A percentile compares a stretch with the other conserved stretches of the same genome.
Conservation (phyloP, 23 tunicate species). For the Trididemnum nubilum region DNA sequence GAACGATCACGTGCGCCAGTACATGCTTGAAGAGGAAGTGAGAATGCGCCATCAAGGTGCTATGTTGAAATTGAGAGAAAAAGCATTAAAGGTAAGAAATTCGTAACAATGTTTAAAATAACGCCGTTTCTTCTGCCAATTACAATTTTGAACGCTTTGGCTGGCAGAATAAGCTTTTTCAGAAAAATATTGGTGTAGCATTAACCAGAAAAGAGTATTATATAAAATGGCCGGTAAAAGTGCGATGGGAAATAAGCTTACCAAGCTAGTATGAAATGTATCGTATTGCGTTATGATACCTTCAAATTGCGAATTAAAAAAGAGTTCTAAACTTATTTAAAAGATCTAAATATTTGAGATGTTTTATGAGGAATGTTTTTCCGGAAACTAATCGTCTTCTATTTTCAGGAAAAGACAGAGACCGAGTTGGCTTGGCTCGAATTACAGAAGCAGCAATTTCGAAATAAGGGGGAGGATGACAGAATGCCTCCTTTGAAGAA, state of each 20-base stretch:
- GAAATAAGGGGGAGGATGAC: conserved; percentile 84
- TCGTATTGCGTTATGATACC: too few relatives aligned
- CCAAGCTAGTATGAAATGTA: too few relatives aligned
- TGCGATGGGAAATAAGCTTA: too few relatives aligned
- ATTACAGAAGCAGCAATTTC: conserved; percentile 41
- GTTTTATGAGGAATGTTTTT: too few relatives aligned
- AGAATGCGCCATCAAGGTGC: conserved; percentile 67
- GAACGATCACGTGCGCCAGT: conserved; percentile 61
- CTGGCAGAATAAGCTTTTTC: neutral
- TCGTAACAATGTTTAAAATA: neutral
- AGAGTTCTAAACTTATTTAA: too few relatives aligned
- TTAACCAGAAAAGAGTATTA: too few relatives aligned
- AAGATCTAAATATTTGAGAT: too few relatives aligned
- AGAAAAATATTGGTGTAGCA: neutral
- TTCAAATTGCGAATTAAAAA: too few relatives aligned
- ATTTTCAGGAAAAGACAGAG: conserved; percentile 89
- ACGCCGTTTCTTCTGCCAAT: neutral
- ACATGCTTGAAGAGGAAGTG: conserved; percentile 83
- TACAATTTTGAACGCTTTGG: too few relatives aligned
- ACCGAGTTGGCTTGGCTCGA: conserved; percentile 80
- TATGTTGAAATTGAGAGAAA: conserved; percentile 73
- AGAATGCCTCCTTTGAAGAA: conserved; percentile 86
- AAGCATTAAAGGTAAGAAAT: conserved; percentile 77
- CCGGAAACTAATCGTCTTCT: too few relatives aligned
- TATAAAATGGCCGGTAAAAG: too few relatives aligned